Evolutionary conservation across 2,888 invertebrate species (phyloP), one percentile per base, ranked within the genome.

Genomic region (Steinernema carpocapsae): DNA sequence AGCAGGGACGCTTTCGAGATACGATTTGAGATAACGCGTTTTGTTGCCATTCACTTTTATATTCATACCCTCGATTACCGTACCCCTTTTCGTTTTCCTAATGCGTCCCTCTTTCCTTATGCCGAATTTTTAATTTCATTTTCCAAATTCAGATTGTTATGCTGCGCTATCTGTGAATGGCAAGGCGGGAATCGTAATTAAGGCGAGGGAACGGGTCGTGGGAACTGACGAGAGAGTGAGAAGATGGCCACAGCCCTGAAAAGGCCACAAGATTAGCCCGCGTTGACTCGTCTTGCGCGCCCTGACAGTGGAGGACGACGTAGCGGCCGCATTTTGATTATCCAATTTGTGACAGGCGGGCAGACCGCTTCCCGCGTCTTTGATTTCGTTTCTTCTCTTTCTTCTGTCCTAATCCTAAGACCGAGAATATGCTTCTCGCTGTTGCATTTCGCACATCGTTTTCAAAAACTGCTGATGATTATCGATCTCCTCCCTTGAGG

Each of bases 331-430:
- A 56, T 56, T 56, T 56, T 56, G 56, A 56, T 56, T 56, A 56
- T 56, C 56, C 56, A 56, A 56, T 56, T 56, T 56, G 56, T 56
- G 56, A 56, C 56, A 56, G 56, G 56, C 56, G 56, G 56, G 56
- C 56, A 24, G 56, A 56, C 3, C 26, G 24, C 56, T 3, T n/a
- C n/a, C 56, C 26, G 56, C 6, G 24, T 12, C 56, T 10, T 22
- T 56, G 56, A 22, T 26, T 26, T 56, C 56, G n/a, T n/a, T n/a
- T n/a, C n/a, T n/a, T n/a, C n/a, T n/a, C n/a, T n/a, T n/a, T n/a
- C n/a, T n/a, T n/a, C n/a, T n/a, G n/a, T n/a, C n/a, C n/a, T n/a
- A n/a, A n/a, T n/a, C n/a, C n/a, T n/a, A n/a, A n/a, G n/a, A n/a
- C n/a, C n/a, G n/a, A n/a, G n/a, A n/a, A n/a, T n/a, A n/a, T n/a